Evolutionary conservation across 2,797 vertebrate species (phyloP).

Genomic region (Choloepus didactylus): DNA sequence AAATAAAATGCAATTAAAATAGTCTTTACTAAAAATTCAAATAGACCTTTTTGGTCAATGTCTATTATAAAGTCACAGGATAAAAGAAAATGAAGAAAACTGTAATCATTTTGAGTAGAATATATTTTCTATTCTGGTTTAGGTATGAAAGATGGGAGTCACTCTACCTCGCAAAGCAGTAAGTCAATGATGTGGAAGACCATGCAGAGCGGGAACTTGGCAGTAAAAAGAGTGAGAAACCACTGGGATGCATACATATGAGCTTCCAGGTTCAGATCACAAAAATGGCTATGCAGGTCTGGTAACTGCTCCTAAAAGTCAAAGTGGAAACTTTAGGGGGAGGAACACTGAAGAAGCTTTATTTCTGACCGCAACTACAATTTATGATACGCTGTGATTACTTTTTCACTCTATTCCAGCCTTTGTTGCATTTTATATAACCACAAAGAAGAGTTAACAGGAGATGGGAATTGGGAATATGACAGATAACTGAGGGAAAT

Average conservation of each 20-base stretch:
- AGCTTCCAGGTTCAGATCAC: constrained; percentile 95
- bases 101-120: not conserved
- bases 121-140: not conserved
- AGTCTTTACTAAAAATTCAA: constrained; percentile 57
- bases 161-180: constrained; percentile 96
- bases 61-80: not conserved
- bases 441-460: not conserved
- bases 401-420: not conserved
- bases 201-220: constrained; percentile 99
- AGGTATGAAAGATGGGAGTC: not conserved
- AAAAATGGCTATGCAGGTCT: constrained; percentile 95
- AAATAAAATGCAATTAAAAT: constrained; percentile 54
- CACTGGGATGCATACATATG: constrained; percentile 99
- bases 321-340: constrained; percentile 58
- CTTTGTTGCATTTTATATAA: not conserved
- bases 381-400: not conserved
- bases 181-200: constrained; percentile 99
- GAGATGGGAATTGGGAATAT: not conserved
- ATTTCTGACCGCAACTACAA: not conserved
- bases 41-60: constrained; percentile 9
- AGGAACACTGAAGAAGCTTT: not conserved
- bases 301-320: constrained; percentile 94
- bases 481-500: not conserved
- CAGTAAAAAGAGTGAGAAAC: constrained; percentile 99
- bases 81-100: constrained; percentile 38